Percentiles rank a stretch among this genome's conserved stretches.
Evolutionary conservation across 2,888 invertebrate genomes (phyloP).

Genomic region (Tetrapedia diversipes): DNA sequence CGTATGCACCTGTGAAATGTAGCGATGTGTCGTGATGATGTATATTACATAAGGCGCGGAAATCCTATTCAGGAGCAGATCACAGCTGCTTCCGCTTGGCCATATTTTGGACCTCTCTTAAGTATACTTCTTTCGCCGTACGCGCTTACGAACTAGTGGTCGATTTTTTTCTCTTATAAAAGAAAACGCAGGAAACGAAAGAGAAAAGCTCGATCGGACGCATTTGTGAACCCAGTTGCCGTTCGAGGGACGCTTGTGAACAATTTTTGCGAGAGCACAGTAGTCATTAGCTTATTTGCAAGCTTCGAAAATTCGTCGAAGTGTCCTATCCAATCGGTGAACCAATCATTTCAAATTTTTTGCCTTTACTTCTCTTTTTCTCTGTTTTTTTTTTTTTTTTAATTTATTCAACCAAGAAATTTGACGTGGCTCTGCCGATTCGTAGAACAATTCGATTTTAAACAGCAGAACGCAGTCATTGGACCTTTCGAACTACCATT

Average conservation of each 20-base stretch:
- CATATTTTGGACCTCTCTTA: conserved; percentile 49
- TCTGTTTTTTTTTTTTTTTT: neutral
- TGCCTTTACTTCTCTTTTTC: too few species aligned
- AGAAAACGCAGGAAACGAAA: neutral
- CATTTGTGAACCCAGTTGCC: neutral
- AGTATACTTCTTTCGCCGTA: conserved; percentile 24
- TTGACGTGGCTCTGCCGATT: neutral
- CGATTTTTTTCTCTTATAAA: conserved; percentile 20
- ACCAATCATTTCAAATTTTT: neutral
- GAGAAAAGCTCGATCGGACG: conserved; percentile 7
- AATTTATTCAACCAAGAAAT: too few species aligned
- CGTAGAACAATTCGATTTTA: neutral
- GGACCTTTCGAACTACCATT: neutral
- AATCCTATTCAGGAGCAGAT: conserved; percentile 59
- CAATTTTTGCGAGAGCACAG: neutral
- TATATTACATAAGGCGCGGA: conserved; percentile 53
- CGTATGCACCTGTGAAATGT: conserved; percentile 25
- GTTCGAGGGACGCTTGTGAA: neutral
- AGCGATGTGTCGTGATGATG: conserved; percentile 40
- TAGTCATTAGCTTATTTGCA: neutral
- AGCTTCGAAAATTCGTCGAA: conserved; percentile 2
- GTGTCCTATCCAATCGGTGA: neutral
- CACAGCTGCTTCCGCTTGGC: conserved; percentile 59
- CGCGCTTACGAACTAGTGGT: conserved; percentile 51
- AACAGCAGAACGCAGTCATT: neutral